Evolutionary conservation across 2,113 vertebrate species (phyloP), one percentile per base, ranked within the genome.

Genomic region (Erpornis zantholeuca): DNA sequence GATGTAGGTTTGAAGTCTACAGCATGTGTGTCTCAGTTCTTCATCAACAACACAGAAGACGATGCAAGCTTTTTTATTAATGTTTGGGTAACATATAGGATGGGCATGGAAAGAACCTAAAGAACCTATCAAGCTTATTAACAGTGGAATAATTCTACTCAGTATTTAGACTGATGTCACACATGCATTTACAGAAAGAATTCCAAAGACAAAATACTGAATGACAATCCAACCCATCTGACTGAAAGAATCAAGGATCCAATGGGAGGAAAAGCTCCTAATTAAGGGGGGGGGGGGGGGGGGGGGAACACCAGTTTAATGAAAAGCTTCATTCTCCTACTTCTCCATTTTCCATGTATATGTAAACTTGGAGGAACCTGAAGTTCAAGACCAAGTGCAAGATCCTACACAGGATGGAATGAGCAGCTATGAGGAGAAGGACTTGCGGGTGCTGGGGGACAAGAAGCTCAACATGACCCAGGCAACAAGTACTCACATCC

Each of bases 221-320:
- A 73, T 19, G 9, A n/a, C 60, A 82, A 86, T 56, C 22, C 42
- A 73, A 25, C 36, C 83, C 71, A 89, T n/a, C 24, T 21, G 44
- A 78, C 8, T 78, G 57, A 82, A 47, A 13, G 38, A 90, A 20
- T 20, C 14, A 28, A 54, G 19, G 42, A 86, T 63, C 35, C 60
- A 77, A 47, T 0, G 4, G 16, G 44, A 87, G 4, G n/a, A 78
- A 56, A 11, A 75, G 57, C 7, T 68, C 44, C 25, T 21, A 65
- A 63, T 13, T 21, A 36, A 44, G 27, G 2, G 4, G 3, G 10
- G 11, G 9, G 5, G 10, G 6, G 4, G 23, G 1, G 2, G 20
- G 44, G 15, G 8, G 16, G 12, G 5, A 25, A n/a, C 18, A 66
- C 16, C 2, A 2, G 4, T 73, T 60, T 63, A 83, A 44, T 42